Evolutionary conservation across 2,113 vertebrate genomes (phyloP).

Genomic region (Anhinga rufa): DNA sequence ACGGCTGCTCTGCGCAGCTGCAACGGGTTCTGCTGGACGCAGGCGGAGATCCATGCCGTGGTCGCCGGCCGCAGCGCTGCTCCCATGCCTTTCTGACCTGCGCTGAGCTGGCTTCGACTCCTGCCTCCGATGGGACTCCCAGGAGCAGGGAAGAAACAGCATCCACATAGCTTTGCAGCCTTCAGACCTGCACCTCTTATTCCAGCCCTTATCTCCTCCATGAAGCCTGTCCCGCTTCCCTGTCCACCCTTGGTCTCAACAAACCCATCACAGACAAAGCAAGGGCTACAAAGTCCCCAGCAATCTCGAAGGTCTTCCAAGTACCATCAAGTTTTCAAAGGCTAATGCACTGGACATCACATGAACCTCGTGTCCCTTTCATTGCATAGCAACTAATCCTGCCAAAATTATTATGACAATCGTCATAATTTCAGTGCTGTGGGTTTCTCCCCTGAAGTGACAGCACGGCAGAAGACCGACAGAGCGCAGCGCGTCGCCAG

Average conservation of each 20-base stretch:
- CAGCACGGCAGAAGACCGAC: neutral
- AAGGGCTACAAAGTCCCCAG: neutral
- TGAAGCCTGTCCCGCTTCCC: neutral
- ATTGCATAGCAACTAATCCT: neutral
- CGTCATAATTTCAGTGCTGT: neutral
- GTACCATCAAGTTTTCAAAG: neutral
- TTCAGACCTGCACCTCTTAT: neutral
- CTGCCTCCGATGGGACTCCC: neutral
- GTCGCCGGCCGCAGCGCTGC: neutral
- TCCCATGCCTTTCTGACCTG: fast-evolving
- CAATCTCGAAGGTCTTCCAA: neutral
- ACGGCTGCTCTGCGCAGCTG: fast-evolving
- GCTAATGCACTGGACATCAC: neutral
- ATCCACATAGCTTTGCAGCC: neutral
- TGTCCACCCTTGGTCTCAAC: neutral
- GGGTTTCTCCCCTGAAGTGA: neutral
- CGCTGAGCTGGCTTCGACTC: fast-evolving
- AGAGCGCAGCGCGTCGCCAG: fast-evolving
- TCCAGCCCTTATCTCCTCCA: neutral
- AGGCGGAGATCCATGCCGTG: fast-evolving
- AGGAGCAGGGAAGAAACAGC: neutral
- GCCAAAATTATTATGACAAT: neutral
- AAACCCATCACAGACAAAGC: neutral
- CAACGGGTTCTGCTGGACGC: no score
- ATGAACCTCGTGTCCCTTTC: neutral